Percentiles rank a stretch among this genome's conserved stretches.
phyloP scores from a whole-genome alignment of 1,140 invertebrate genomes.

The Chrysomallon squamiferum region DNA sequence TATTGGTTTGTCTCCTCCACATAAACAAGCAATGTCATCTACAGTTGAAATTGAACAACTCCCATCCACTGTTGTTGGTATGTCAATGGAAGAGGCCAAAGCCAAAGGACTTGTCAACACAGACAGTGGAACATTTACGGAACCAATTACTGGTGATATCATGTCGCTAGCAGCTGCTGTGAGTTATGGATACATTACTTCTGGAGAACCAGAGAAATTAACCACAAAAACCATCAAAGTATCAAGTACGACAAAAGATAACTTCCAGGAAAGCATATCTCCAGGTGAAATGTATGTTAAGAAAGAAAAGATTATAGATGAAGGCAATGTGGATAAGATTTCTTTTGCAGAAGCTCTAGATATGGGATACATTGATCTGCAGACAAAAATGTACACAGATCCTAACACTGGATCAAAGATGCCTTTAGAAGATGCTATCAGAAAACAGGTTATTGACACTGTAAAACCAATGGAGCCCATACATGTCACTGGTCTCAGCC shows the following conservation, averaged over 20 bases:
- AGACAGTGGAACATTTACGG: constrained; percentile 73
- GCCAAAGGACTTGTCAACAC: constrained; percentile 76
- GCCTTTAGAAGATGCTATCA: constrained; percentile 81
- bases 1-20: neutral
- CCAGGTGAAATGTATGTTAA: constrained; percentile 4
- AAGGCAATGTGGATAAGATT: constrained; percentile 23
- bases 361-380: constrained; percentile 76
- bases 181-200: constrained; percentile 65
- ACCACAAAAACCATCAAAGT: constrained; percentile 14
- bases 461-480: constrained; percentile 47
- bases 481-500: constrained; percentile 65
- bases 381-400: constrained; percentile 75
- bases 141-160: constrained; percentile 81
- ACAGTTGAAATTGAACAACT: constrained; percentile 6
- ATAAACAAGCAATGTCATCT: constrained; percentile 11
- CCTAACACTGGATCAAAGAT: constrained; percentile 81
- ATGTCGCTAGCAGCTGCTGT: constrained; percentile 84
- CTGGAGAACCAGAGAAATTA: constrained; percentile 8
- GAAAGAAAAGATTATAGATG: constrained; percentile 15
- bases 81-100: constrained; percentile 48
- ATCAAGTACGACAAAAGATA: constrained; percentile 4
- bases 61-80: neutral
- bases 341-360: constrained; percentile 60
- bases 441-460: constrained; percentile 77
- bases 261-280: neutral